Evolutionary conservation across 2,113 vertebrate species (phyloP), one percentile per base, ranked within the genome.

Genomic region (Megalops atlanticus): DNA sequence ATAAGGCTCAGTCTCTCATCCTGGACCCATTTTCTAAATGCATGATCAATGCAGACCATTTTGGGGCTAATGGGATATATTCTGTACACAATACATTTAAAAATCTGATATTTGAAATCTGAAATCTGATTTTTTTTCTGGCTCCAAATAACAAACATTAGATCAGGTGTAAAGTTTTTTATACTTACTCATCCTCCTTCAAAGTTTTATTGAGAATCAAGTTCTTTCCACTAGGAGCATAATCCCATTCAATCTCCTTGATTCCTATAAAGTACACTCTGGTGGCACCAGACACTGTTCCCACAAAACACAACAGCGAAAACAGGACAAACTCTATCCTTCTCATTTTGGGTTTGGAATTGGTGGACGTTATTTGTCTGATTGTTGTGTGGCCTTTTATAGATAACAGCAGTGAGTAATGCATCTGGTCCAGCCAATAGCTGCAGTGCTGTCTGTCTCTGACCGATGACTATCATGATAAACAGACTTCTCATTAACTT

Each of bases 241-340:
- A 90, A 85, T 90, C 84, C 89, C 89, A 90, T 15, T 82, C 73
- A 38, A 88, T 69, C 47, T 95, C 94, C 8, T 93, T 92, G 80
- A 95, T 94, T 69, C 79, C 91, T 31, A 95, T 12, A 73, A 93
- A 94, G 80, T 94, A 94, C n/a, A 91, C 91, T 77, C 93, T 91
- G 40, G 38, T 90, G 58, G 85, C 47, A 16, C 86, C 89, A 16
- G 87, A 90, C 33, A 83, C 92, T 18, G 78, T 82, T 2, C 77
- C 83, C 18, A 82, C 77, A 73, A 84, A 89, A 36, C 76, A 87
- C 69, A 94, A 71, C 80, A 93, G 71, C 78, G 88, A 43, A 38
- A 85, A 18, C n/a, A 77, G 49, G 38, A 40, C 70, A 58, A 69
- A 70, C 47, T 74, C 43, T 12, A 83, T 68, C 14, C 68, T 84